Conservation (phyloP, 2,797 vertebrate genomes). For the Petrocephalus schoutedeni region DNA sequence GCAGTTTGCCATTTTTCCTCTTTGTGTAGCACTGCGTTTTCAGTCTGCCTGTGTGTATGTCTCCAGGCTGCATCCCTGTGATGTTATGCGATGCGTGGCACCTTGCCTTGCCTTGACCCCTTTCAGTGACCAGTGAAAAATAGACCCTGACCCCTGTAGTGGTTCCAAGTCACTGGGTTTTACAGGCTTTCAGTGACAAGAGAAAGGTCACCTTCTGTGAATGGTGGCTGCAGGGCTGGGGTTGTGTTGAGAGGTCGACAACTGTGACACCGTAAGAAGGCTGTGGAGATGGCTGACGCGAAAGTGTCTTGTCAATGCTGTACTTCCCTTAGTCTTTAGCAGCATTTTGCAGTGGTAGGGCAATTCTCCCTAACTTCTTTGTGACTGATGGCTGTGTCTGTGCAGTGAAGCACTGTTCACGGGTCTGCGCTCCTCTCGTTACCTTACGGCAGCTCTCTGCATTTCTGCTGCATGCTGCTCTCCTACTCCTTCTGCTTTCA, state of each 20-base stretch:
- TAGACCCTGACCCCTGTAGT: slow-evolving; percentile 51
- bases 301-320: neutral
- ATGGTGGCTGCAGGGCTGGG: neutral
- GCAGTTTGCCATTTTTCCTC: neutral
- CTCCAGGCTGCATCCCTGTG: slow-evolving; percentile 26
- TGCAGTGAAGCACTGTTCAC: neutral
- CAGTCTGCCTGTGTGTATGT: neutral
- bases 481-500: slow-evolving; percentile 27
- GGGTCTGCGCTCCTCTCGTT: neutral
- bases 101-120: slow-evolving; percentile 46
- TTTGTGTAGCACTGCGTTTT: neutral
- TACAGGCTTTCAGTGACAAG: slow-evolving; percentile 45
- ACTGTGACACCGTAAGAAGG: neutral
- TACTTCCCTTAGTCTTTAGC: neutral
- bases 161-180: slow-evolving; percentile 54
- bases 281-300: neutral
- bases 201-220: slow-evolving; percentile 39
- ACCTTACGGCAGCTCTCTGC: neutral
- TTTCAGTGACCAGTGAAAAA: slow-evolving; percentile 64
- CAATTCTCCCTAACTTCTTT: neutral
- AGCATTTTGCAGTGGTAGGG: neutral
- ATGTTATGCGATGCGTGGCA: slow-evolving; percentile 22
- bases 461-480: neutral
- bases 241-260: neutral
- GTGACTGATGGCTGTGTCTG: neutral